Conservation (phyloP, 1,140 invertebrate species). For the Drosophila pectinifera region DNA sequence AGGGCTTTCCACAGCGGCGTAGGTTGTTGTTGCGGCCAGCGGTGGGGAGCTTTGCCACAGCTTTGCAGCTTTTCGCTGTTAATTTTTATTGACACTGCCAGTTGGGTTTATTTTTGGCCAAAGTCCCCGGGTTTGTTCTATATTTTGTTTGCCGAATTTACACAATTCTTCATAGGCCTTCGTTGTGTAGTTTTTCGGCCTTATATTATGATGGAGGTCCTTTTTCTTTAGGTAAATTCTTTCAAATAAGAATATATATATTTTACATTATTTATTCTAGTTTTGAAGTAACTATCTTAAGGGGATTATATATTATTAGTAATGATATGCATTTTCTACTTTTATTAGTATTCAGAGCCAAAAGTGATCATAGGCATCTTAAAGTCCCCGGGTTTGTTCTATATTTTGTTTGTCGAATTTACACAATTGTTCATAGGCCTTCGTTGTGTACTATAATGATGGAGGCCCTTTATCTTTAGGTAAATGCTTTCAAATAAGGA, state of each 20-base stretch:
- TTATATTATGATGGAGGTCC: not conserved
- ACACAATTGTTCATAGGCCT: conserved; percentile 3
- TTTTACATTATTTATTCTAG: too few relatives aligned
- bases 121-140: conserved; percentile 20
- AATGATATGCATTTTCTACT: too few relatives aligned
- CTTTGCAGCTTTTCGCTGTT: conserved; percentile 67
- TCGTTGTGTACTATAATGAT: not conserved
- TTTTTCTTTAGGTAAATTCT: not conserved
- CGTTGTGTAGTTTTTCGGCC: not conserved
- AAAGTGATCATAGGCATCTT: too few relatives aligned
- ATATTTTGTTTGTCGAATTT: conserved; percentile 9
- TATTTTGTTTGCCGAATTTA: conserved; percentile 8
- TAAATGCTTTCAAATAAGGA: too few relatives aligned
- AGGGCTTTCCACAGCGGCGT: conserved; percentile 10
- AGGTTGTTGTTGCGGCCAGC: conserved; percentile 29
- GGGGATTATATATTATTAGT: too few relatives aligned
- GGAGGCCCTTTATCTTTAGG: not conserved
- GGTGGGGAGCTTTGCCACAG: conserved; percentile 33
- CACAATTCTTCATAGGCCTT: conserved; percentile 2
- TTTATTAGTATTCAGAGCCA: too few relatives aligned
- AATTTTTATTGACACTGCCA: conserved; percentile 63
- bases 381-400: conserved; percentile 20
- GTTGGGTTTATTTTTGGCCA: conserved; percentile 1
- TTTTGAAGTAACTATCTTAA: too few relatives aligned
- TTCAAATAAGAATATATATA: too few relatives aligned